Percentiles rank a stretch among this genome's conserved stretches.
These are phyloP conservation scores for Hypomecis punctinalis DNA, from an alignment of 2,888 invertebrate species.

Conservation along the genomic window DNA sequence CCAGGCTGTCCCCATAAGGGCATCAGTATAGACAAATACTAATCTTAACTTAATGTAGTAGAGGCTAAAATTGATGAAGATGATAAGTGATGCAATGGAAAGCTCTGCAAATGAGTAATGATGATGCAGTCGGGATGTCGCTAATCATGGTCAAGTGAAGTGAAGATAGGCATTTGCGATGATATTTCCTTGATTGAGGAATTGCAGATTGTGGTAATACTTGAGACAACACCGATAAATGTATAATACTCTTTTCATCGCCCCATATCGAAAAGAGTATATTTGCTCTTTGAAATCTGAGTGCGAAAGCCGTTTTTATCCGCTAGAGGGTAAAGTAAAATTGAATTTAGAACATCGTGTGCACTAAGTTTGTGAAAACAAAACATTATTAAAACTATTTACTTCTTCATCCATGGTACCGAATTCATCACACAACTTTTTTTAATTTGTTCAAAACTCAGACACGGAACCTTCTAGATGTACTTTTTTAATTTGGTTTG, in stretches of 20 bases:
- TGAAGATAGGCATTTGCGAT: slow-evolving; percentile 48
- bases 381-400: too few species aligned
- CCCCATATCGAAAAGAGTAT: too few species aligned
- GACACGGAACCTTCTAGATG: too few species aligned
- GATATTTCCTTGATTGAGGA: slow-evolving; percentile 26
- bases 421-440: too few species aligned
- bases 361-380: too few species aligned
- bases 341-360: too few species aligned
- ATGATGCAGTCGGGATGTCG: slow-evolving; percentile 58
- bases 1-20: slow-evolving; percentile 13
- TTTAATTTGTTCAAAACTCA: too few species aligned
- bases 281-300: too few species aligned
- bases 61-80: slow-evolving; percentile 15
- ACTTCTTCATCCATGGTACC: too few species aligned
- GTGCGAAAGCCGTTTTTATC: too few species aligned
- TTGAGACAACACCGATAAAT: not conserved
- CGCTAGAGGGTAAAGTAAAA: too few species aligned
- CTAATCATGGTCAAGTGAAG: slow-evolving; percentile 58
- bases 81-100: slow-evolving; percentile 49
- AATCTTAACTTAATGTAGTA: slow-evolving; percentile 22
- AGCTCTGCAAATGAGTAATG: slow-evolving; percentile 60
- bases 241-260: not conserved
- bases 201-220: slow-evolving; percentile 5
- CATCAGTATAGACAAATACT: slow-evolving; percentile 21
- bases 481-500: too few species aligned